Evolutionary conservation across 2,888 invertebrate species (phyloP).

Genomic region (Apamea sordens): DNA sequence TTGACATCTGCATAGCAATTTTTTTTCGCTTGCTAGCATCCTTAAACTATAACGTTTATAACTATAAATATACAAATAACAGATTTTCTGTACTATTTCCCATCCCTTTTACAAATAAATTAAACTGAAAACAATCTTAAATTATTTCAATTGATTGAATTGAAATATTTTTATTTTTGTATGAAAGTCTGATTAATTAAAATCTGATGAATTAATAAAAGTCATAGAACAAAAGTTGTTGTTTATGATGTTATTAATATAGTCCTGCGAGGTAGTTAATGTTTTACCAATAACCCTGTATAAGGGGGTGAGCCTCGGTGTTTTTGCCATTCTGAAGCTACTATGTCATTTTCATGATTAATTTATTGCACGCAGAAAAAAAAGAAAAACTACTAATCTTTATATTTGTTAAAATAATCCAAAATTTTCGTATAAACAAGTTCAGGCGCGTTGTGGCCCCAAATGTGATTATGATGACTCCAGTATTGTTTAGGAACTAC

Average conservation of each 20-base stretch:
- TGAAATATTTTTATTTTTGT: too few relatives aligned
- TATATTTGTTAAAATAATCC: constrained; percentile 73
- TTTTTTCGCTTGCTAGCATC: neutral
- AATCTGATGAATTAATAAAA: too few relatives aligned
- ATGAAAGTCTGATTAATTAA: too few relatives aligned
- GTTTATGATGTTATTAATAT: too few relatives aligned
- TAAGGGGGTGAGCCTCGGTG: neutral
- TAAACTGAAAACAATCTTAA: neutral
- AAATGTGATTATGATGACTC: constrained; percentile 85
- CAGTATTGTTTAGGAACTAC: constrained; percentile 88
- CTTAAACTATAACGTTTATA: neutral
- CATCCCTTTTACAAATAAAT: neutral
- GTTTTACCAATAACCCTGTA: too few relatives aligned
- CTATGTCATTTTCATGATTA: neutral
- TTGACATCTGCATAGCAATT: neutral
- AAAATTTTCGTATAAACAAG: constrained; percentile 78
- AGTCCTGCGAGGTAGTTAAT: too few relatives aligned
- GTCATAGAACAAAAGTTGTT: too few relatives aligned
- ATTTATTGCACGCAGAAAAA: neutral
- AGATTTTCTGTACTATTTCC: neutral
- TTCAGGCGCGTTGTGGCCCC: constrained; percentile 77
- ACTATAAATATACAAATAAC: neutral
- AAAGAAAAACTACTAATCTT: constrained; percentile 27
- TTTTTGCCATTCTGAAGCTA: neutral
- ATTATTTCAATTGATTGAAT: too few relatives aligned